Evolutionary conservation across 2,113 vertebrate species (phyloP).

Genomic region (Meles meles): DNA sequence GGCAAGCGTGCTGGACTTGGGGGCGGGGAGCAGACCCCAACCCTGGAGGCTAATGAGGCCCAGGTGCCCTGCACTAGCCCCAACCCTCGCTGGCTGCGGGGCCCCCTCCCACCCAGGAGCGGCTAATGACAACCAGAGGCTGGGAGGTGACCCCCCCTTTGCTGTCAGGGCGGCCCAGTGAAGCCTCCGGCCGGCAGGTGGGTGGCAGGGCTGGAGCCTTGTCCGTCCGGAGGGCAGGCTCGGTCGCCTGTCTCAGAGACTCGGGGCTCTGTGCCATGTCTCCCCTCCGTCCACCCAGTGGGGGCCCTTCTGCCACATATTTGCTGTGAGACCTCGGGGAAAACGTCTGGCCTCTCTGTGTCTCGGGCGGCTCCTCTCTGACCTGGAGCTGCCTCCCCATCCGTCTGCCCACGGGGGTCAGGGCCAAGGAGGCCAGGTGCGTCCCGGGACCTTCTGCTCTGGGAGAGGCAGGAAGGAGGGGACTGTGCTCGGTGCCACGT

Average conservation of each 20-base stretch:
- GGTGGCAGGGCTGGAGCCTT: neutral
- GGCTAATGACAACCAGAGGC: constrained; percentile 64
- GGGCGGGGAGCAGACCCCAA: neutral
- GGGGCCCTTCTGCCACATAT: fast-evolving
- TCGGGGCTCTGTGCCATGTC: fast-evolving
- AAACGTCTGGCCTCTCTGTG: neutral
- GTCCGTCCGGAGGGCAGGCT: fast-evolving
- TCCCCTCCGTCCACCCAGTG: fast-evolving
- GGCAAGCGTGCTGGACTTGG: fast-evolving
- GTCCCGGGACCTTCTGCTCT: fast-evolving
- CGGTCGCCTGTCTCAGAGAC: fast-evolving
- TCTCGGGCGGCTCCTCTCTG: fast-evolving
- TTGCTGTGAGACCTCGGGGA: neutral
- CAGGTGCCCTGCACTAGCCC: constrained; percentile 44
- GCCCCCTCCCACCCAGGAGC: neutral
- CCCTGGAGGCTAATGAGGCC: constrained; percentile 60
- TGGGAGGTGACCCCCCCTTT: neutral
- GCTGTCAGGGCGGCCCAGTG: neutral
- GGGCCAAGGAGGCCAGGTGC: neutral
- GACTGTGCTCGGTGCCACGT: fast-evolving
- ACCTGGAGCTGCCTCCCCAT: fast-evolving
- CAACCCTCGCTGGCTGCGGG: neutral
- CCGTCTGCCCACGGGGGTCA: neutral
- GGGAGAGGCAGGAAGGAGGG: fast-evolving
- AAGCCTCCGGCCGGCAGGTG: neutral